Base-by-base conservation (phyloP, 2,113 vertebrate species). In the Peucedramus taeniatus region DNA sequence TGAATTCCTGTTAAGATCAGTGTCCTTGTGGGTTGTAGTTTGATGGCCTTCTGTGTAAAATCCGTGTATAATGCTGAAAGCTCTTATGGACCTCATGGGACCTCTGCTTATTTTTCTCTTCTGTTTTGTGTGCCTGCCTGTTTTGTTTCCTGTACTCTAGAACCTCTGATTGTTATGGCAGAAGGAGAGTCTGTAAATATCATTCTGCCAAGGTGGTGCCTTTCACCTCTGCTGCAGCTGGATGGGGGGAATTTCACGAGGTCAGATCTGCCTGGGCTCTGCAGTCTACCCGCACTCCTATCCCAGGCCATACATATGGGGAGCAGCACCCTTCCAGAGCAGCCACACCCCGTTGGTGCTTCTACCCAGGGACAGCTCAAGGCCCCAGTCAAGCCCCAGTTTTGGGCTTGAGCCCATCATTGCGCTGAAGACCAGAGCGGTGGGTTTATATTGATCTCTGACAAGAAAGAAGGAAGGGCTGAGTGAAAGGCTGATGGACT, bases 241-340 rank as follows among this genome's bases (percentile, higher is more conserved):
- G 35, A 7, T 8, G 20, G 47, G 57, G 33, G 20, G 10, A 12
- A 31, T 57, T 66, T 12, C 3, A 0, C 0, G 6, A 35, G 49
- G 33, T 39, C 4, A 3, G 35, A 11, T 8, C 15, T 44, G 47
- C 56, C n/a, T 9, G 18, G 11, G 50, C 7, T 39, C 37, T 0
- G 0, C 50, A 40, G 7, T 13, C 47, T n/a, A 22, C 51, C 39
- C 7, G 3, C 17, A 2, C 18, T 33, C 17, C 42, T 9, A 18
- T 18, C 44, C 47, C 30, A 23, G 60, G 35, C 5, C 79, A 21
- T 23, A 2, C 24, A 3, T 4, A 0, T 0, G 0, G 27, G 11
- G 15, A 16, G 17, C 81, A 74, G 37, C 7, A 2, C 12, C 5
- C 0, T 10, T 56, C 39, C 47, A 30, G 47, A 30, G 39, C 70